A percentile compares a stretch with the other conserved stretches of the same genome.
These are phyloP conservation scores for Ceratotherium simum DNA, from an alignment of 2,113 vertebrate genomes.

Conservation along the genomic window DNA sequence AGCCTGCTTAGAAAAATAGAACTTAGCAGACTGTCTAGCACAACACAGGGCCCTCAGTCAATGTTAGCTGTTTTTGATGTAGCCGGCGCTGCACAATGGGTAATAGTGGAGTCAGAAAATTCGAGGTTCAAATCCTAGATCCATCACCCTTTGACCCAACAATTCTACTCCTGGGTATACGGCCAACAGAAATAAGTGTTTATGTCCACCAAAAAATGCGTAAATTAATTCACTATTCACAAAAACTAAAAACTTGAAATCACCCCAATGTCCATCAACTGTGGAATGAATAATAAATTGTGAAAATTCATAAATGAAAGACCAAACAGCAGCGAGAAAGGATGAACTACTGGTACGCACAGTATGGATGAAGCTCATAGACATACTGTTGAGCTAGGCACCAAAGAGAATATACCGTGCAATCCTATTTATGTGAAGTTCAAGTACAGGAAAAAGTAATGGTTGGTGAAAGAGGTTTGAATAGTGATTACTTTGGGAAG, in stretches of 20 bases:
- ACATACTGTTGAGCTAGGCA: background rate
- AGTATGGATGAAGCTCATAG: background rate
- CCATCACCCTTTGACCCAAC: background rate
- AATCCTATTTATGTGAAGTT: background rate
- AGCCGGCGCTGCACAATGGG: background rate
- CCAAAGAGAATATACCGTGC: background rate
- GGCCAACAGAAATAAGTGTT: background rate
- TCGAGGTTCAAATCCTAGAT: background rate
- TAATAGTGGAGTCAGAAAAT: background rate
- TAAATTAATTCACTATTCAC: background rate
- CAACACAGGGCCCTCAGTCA: background rate
- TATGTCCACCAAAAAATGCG: background rate
- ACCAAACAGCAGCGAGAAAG: background rate
- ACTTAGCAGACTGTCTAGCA: background rate
- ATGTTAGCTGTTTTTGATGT: background rate
- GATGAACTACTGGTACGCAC: background rate
- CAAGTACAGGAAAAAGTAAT: background rate
- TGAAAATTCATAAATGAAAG: background rate
- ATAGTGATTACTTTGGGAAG: background rate
- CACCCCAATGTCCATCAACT: background rate
- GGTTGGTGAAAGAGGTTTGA: background rate
- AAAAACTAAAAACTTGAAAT: conserved; percentile 14
- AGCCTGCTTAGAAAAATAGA: background rate
- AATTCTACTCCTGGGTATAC: background rate
- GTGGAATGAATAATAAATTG: background rate